Percentiles rank a stretch among this genome's conserved stretches.
Conservation (phyloP, 1,140 invertebrate species). For the Catajapyx aquilonaris region DNA sequence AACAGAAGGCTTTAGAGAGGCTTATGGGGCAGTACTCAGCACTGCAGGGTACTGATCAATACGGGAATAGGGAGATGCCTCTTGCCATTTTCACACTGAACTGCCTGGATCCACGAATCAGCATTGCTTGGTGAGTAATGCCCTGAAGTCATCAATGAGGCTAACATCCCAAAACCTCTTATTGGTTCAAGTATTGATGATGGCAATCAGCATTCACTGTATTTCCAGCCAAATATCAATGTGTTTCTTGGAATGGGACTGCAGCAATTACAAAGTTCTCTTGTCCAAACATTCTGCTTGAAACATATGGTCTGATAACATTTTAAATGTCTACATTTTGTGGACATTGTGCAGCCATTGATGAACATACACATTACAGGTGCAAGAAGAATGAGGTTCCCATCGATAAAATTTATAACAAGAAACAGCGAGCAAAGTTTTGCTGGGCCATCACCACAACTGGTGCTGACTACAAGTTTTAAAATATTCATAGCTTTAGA, state of each 20-base stretch:
- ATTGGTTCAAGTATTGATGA: too few species aligned
- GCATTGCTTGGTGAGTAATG: constrained; percentile 77
- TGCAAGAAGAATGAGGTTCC: constrained; percentile 94
- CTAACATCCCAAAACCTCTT: too few species aligned
- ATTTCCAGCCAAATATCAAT: too few species aligned
- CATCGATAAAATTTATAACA: constrained; percentile 98
- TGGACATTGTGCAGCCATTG: too few species aligned
- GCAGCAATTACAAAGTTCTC: too few species aligned
- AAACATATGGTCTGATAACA: too few species aligned
- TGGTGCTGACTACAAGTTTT: constrained; percentile 72
- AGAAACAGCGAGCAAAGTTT: constrained; percentile 98
- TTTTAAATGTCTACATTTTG: too few species aligned
- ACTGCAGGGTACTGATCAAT: constrained; percentile 87
- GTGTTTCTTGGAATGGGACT: too few species aligned
- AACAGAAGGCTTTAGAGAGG: constrained; percentile 67
- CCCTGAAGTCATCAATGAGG: background rate
- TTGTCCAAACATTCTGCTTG: too few species aligned
- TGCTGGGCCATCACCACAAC: constrained; percentile 99
- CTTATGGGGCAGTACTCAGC: constrained; percentile 83
- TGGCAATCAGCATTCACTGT: too few species aligned
- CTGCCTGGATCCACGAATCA: constrained; percentile 97
- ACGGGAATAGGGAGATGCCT: constrained; percentile 99
- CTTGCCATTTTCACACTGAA: constrained; percentile 97
- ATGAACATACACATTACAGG: constrained; percentile 38
- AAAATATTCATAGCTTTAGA: too few species aligned